A percentile compares a stretch with the other conserved stretches of the same genome.
phyloP scores from a whole-genome alignment of 2,113 vertebrate genomes.

The Carlito syrichta region DNA sequence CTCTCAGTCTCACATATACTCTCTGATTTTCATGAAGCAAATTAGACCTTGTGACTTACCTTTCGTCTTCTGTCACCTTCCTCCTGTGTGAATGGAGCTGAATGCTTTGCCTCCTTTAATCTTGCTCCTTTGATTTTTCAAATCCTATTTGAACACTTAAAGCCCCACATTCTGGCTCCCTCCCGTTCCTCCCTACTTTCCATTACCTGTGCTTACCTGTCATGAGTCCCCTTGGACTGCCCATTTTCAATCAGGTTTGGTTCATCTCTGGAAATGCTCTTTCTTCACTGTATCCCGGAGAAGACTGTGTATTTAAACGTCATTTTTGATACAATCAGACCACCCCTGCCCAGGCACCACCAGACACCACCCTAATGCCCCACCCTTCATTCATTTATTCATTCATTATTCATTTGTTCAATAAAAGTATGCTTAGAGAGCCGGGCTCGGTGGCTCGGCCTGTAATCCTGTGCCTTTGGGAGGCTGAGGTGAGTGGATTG shows the following conservation, averaged over 20 bases:
- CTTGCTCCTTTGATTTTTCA: neutral
- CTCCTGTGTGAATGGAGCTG: neutral
- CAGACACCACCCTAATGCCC: neutral
- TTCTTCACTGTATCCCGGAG: neutral
- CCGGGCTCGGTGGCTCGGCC: too few species aligned
- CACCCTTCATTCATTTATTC: neutral
- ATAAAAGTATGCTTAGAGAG: neutral
- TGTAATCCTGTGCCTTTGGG: too few species aligned
- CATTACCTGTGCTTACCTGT: neutral
- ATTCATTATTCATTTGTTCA: neutral
- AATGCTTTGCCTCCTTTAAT: neutral
- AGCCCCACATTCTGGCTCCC: neutral
- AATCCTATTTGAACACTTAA: neutral
- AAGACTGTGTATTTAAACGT: neutral
- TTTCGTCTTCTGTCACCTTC: neutral
- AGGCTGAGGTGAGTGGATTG: too few species aligned
- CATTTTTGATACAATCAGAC: neutral
- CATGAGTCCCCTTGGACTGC: neutral
- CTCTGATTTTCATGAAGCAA: neutral
- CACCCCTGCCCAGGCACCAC: neutral
- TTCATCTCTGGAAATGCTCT: neutral
- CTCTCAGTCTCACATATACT: neutral
- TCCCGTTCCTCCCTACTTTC: neutral
- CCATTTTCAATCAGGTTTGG: neutral
- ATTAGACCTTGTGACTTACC: neutral